phyloP scores from a whole-genome alignment of 2,113 vertebrate genomes.

The Lophotis ruficrista region DNA sequence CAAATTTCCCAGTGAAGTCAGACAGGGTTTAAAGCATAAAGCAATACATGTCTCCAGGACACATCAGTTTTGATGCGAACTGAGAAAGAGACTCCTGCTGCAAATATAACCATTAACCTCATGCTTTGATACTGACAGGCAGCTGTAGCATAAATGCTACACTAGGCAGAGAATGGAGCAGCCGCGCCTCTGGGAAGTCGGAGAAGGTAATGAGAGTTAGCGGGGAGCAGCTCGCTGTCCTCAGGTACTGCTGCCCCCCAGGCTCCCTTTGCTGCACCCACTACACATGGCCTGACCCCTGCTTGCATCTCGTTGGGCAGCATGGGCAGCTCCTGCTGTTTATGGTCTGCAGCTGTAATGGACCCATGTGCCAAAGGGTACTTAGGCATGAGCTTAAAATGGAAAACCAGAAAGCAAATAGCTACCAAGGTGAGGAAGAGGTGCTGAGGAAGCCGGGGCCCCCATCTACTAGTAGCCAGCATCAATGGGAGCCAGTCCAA shows the following conservation, averaged over 20 bases:
- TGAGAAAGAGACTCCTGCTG: not conserved
- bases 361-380: not conserved
- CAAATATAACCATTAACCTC: not conserved
- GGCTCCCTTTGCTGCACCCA: accelerated
- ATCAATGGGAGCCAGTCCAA: not conserved
- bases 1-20: not conserved
- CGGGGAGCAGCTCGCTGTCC: not conserved
- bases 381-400: not conserved
- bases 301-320: accelerated
- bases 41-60: not conserved
- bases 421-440: not conserved
- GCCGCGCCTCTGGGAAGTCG: not conserved
- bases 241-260: not conserved
- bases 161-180: not conserved
- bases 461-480: not conserved
- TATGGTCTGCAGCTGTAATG: not conserved
- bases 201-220: not conserved
- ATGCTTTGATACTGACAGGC: not conserved
- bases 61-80: not conserved
- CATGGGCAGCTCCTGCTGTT: not conserved
- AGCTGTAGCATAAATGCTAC: not conserved
- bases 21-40: not conserved
- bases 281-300: not conserved
- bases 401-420: not conserved
- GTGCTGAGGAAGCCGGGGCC: not conserved